Percentiles rank a stretch among this genome's conserved stretches.
Evolutionary conservation across 2,113 vertebrate genomes (phyloP).

Genomic region (Scolopax mira): DNA sequence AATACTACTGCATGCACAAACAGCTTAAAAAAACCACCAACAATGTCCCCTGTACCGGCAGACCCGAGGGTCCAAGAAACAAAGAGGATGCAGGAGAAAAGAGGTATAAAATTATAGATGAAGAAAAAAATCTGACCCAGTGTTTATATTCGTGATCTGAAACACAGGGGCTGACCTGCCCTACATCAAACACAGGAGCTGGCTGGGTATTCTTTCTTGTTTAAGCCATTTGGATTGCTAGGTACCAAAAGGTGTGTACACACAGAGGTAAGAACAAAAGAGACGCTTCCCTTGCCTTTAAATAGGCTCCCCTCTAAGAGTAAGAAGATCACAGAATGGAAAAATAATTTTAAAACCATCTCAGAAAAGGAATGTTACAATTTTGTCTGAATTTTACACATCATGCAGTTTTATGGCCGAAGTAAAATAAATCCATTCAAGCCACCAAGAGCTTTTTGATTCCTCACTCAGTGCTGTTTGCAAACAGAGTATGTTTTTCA

Average conservation of each 20-base stretch:
- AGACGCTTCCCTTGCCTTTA: background rate
- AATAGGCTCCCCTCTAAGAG: background rate
- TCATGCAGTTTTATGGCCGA: background rate
- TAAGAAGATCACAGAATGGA: background rate
- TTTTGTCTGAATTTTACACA: background rate
- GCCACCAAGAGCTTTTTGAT: background rate
- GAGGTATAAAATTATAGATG: background rate
- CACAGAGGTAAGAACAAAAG: background rate
- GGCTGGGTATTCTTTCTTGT: conserved; percentile 3
- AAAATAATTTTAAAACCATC: background rate
- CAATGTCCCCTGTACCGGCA: background rate
- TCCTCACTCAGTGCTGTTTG: background rate
- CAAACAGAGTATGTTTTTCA: background rate
- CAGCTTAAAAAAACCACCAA: background rate
- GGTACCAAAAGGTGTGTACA: background rate
- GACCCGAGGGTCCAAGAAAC: background rate
- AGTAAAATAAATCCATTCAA: conserved; percentile 20
- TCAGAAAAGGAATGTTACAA: conserved; percentile 23
- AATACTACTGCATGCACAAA: background rate
- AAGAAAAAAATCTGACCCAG: background rate
- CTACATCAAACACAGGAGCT: background rate
- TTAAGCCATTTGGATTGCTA: background rate
- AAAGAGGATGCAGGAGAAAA: background rate
- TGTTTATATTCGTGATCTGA: background rate
- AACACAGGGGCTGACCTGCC: background rate